These are phyloP conservation scores for Tineola bisselliella DNA, from an alignment of 2,888 invertebrate species.

Conservation along the genomic window DNA sequence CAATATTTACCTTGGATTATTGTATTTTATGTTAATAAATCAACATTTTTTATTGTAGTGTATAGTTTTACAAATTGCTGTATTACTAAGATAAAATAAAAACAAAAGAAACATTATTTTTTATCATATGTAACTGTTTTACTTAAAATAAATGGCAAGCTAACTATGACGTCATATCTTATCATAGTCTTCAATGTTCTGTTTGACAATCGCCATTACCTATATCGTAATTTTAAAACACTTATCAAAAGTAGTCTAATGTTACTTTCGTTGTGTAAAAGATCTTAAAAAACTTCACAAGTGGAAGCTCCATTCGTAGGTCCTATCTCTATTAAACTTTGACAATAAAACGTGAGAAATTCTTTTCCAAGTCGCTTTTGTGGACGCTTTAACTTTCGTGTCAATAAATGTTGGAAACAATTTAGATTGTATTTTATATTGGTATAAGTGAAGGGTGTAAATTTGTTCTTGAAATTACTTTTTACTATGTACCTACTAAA, in stretches of 20 bases:
- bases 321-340: conserved; percentile 48
- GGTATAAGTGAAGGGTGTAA: not conserved
- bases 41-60: too few species aligned
- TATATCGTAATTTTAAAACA: not conserved
- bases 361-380: conserved; percentile 4
- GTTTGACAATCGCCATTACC: too few species aligned
- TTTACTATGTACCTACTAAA: not conserved
- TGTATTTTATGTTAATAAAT: not conserved
- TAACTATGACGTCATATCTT: too few species aligned
- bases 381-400: not conserved
- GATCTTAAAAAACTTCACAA: conserved; percentile 42
- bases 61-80: too few species aligned
- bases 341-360: conserved; percentile 35
- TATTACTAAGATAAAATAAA: too few species aligned
- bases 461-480: not conserved
- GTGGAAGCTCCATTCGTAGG: conserved; percentile 35
- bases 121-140: too few species aligned
- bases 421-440: not conserved
- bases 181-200: too few species aligned
- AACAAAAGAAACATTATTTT: too few species aligned
- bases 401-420: conserved; percentile 8
- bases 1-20: not conserved
- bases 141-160: too few species aligned
- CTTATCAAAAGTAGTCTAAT: not conserved
- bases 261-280: conserved; percentile 17